These are phyloP conservation scores for Drosophila meridiana DNA, from an alignment of 2,888 invertebrate genomes.

Conservation along the genomic window DNA sequence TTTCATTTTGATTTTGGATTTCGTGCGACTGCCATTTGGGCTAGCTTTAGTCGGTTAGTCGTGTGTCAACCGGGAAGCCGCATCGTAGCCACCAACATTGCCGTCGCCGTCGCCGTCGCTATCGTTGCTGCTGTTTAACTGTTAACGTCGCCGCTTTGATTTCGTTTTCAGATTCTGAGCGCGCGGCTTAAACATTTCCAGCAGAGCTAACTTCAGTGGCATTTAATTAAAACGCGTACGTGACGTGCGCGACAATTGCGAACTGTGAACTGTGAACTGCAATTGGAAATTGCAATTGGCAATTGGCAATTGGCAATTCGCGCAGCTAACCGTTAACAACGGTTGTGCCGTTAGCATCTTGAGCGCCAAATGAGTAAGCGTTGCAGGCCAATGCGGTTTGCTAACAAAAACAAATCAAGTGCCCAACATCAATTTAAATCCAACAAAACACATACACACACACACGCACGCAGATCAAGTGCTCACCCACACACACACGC, in stretches of 20 bases:
- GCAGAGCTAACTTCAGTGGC: conserved; percentile 38
- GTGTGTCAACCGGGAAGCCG: conserved; percentile 82
- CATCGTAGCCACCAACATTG: conserved; percentile 58
- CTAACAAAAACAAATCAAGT: conserved; percentile 51
- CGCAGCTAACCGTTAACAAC: conserved; percentile 47
- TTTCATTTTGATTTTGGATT: conserved; percentile 37
- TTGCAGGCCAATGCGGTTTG: conserved; percentile 15
- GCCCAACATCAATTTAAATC: conserved; percentile 42
- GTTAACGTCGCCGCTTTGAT: conserved; percentile 38
- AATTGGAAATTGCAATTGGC: conserved; percentile 30
- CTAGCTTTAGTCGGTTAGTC: conserved; percentile 77
- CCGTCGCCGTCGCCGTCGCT: conserved; percentile 5
- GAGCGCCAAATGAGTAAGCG: conserved; percentile 25
- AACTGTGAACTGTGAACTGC: conserved; percentile 7
- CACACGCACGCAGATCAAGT: background rate
- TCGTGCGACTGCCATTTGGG: conserved; percentile 52
- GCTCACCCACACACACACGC: conserved; percentile 9
- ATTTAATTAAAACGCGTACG: conserved; percentile 75
- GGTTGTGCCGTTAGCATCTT: conserved; percentile 18
- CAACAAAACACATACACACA: conserved; percentile 13
- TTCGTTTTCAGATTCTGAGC: conserved; percentile 38
- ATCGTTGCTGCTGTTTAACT: conserved; percentile 7
- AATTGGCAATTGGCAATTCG: conserved; percentile 35
- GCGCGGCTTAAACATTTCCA: conserved; percentile 37
- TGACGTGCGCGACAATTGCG: conserved; percentile 56